Conservation (phyloP, 2,113 vertebrate genomes). For the Ovibos moschatus region DNA sequence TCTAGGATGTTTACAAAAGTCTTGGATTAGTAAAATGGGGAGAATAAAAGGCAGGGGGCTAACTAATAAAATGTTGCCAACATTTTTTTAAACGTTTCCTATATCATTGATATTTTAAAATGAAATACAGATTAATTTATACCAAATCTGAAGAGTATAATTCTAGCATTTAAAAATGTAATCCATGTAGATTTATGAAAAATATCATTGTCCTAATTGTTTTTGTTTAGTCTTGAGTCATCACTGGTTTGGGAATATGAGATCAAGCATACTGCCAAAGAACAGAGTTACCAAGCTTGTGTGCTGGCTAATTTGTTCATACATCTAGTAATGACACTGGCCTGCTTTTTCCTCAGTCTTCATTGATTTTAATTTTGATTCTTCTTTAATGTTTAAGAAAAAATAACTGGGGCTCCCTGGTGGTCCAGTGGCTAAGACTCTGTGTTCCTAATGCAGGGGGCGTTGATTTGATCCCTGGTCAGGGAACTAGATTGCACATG, state of each 20-base stretch:
- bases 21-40: background rate
- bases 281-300: background rate
- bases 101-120: background rate
- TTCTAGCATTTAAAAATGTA: background rate
- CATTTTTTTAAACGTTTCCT: background rate
- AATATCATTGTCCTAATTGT: background rate
- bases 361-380: slow-evolving; percentile 11
- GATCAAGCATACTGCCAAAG: background rate
- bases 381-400: background rate
- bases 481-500: background rate
- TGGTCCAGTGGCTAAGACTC: background rate
- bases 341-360: background rate
- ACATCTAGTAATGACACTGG: background rate
- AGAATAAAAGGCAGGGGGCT: background rate
- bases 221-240: background rate
- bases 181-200: background rate
- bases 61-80: background rate
- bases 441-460: background rate
- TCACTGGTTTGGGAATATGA: background rate
- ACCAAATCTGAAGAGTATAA: background rate
- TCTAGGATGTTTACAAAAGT: background rate
- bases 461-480: background rate
- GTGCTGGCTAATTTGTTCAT: background rate
- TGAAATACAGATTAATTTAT: background rate
- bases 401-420: background rate